These are phyloP conservation scores for Dunckerocampus dactyliophorus DNA, from an alignment of 2,113 vertebrate genomes.

Conservation along the genomic window DNA sequence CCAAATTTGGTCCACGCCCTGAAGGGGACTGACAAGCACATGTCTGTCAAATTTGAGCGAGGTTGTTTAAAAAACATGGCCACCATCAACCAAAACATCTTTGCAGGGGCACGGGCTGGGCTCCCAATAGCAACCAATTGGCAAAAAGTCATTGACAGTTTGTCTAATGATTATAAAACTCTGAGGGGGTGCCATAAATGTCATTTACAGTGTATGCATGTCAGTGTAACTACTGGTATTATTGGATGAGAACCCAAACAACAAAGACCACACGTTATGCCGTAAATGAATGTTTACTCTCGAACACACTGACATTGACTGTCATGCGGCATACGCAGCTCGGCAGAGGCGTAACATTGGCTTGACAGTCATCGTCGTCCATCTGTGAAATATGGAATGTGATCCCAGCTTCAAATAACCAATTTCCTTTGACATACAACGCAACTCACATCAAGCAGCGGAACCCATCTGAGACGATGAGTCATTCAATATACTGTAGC, in stretches of 20 bases:
- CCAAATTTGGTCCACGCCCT: no score
- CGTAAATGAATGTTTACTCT: neutral
- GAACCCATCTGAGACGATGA: constrained; percentile 38
- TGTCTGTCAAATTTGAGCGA: no score
- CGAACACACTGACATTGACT: constrained; percentile 8
- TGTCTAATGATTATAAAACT: no score
- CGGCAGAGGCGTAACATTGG: constrained; percentile 25
- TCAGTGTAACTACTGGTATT: neutral
- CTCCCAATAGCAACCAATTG: no score
- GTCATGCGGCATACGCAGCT: constrained; percentile 28
- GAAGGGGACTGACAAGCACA: no score
- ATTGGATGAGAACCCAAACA: neutral
- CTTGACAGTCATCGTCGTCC: constrained; percentile 38
- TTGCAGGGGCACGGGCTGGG: no score
- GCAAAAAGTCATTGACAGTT: no score
- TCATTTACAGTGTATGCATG: no score
- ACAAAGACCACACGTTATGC: neutral
- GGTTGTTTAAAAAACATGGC: no score
- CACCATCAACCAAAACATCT: no score
- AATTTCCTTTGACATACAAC: constrained; percentile 12
- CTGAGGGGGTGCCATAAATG: no score
- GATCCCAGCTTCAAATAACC: constrained; percentile 28
- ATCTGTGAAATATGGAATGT: constrained; percentile 25
- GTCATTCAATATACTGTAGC: neutral
- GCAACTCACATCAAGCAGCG: constrained; percentile 1